Evolutionary conservation across 2,113 vertebrate genomes (phyloP).

Genomic region (Canis aureus): DNA sequence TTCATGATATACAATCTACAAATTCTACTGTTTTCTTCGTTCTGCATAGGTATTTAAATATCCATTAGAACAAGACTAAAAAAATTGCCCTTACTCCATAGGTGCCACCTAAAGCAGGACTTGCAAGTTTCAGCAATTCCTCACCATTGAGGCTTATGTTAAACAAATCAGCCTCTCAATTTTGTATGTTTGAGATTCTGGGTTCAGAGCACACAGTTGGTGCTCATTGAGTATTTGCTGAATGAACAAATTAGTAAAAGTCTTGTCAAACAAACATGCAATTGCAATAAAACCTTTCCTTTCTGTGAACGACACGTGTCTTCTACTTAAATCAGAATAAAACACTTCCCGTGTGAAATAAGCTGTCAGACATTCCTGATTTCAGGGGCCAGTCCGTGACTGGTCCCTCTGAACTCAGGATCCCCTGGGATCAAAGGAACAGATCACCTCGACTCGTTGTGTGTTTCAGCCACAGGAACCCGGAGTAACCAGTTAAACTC

Average conservation of each 20-base stretch:
- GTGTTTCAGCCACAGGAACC: background rate
- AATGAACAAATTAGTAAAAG: constrained; percentile 45
- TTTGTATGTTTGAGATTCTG: background rate
- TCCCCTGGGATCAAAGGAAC: constrained; percentile 22
- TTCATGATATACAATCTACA: background rate
- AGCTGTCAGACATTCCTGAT: background rate
- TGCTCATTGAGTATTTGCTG: constrained; percentile 28
- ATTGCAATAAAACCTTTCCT: background rate
- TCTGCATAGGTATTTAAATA: constrained; percentile 10
- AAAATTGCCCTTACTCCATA: background rate
- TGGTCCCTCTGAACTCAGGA: constrained; percentile 18
- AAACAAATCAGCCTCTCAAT: constrained; percentile 17
- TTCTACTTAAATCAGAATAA: constrained; percentile 25
- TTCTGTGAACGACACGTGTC: constrained; percentile 32
- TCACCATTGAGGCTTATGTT: background rate
- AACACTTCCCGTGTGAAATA: background rate
- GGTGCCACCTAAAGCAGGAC: background rate
- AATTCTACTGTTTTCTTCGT: background rate
- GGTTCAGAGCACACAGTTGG: background rate
- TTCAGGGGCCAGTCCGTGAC: background rate
- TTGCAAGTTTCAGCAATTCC: constrained; percentile 37
- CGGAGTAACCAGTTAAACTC: background rate
- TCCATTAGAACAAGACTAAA: constrained; percentile 12
- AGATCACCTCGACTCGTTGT: background rate
- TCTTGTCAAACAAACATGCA: background rate